These are phyloP conservation scores for Crenichthys baileyi DNA, from an alignment of 2,797 vertebrate species.

Conservation along the genomic window DNA sequence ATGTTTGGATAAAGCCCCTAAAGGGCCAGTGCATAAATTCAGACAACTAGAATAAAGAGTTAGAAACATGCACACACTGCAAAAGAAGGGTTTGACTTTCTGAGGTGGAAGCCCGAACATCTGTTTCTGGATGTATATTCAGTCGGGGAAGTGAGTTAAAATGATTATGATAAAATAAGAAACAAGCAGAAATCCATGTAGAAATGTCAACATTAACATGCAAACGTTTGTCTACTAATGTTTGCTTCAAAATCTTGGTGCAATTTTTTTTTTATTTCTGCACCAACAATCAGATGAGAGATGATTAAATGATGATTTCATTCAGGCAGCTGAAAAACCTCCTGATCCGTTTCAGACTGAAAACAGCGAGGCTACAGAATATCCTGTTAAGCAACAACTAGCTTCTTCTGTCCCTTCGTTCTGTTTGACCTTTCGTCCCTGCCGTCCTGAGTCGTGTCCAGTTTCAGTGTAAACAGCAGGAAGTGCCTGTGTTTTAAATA, in stretches of 20 bases:
- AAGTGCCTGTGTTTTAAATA: neutral
- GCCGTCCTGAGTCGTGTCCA: neutral
- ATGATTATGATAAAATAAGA: neutral
- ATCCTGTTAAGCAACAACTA: neutral
- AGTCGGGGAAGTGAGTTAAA: no score
- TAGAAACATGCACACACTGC: neutral
- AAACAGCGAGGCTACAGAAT: neutral
- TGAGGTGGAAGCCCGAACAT: neutral
- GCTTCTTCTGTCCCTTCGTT: neutral
- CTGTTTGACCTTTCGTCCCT: neutral
- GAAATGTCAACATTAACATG: neutral
- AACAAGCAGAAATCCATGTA: neutral
- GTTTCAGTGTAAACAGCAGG: constrained; percentile 12
- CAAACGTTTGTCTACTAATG: neutral
- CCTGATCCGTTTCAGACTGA: neutral
- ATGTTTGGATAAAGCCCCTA: neutral
- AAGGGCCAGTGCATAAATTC: neutral
- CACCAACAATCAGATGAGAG: neutral
- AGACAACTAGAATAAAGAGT: no score
- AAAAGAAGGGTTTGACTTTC: neutral
- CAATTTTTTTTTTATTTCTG: neutral
- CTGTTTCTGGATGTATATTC: no score
- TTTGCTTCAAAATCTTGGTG: neutral
- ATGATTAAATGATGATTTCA: neutral
- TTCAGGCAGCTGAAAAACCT: neutral